Evolutionary conservation across 2,113 vertebrate species (phyloP).

Genomic region (Coreoperca whiteheadi): DNA sequence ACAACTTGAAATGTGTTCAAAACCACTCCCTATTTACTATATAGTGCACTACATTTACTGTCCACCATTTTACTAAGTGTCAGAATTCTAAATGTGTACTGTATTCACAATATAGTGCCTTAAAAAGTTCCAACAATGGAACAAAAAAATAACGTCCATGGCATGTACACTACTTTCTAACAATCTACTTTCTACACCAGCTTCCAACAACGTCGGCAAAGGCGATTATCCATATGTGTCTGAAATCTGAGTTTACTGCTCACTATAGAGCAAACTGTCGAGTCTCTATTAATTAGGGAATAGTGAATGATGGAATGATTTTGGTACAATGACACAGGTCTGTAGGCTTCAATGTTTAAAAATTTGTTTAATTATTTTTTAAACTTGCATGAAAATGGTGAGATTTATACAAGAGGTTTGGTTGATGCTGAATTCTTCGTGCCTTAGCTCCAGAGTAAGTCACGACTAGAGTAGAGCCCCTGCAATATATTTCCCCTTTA

Average conservation of each 20-base stretch:
- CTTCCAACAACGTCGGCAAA: neutral
- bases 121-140: neutral
- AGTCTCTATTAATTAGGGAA: neutral
- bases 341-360: neutral
- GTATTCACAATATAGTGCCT: neutral
- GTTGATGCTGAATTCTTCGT: neutral
- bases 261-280: neutral
- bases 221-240: neutral
- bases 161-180: neutral
- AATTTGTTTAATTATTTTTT: too few species aligned
- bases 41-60: neutral
- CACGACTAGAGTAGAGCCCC: neutral
- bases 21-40: neutral
- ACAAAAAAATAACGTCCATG: neutral
- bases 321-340: neutral
- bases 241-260: neutral
- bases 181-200: neutral
- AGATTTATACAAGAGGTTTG: neutral
- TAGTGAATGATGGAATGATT: neutral
- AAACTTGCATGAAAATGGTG: neutral
- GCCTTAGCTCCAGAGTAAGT: too few species aligned
- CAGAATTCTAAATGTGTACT: neutral
- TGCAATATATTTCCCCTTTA: neutral
- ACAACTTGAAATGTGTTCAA: neutral
- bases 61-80: neutral